Base-by-base conservation (phyloP, 2,797 vertebrate genomes). In the Heterohyrax brucei region DNA sequence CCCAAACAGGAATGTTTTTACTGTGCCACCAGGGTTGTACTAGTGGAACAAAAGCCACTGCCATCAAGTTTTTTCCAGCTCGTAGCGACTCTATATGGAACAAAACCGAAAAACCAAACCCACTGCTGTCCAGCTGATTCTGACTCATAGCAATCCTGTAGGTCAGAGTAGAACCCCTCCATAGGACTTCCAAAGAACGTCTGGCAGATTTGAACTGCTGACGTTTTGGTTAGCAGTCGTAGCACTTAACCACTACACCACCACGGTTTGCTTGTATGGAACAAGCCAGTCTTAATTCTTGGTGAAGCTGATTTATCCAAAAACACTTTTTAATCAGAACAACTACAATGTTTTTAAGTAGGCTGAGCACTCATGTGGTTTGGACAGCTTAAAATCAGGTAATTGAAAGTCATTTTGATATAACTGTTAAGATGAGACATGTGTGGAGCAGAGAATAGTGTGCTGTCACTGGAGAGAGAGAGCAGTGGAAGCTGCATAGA, bases 401-500 rank as follows among this genome's bases (percentile, higher is more conserved):
- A 68, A 91, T 93, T 86, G 79, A 94, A 94, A 6, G 56, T 89
- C 50, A 94, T 93, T 91, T 92, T 93, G 81, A 91, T 80, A 10
- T 53, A 79, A 87, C 94, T 84, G 78, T 81, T 92, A 95, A 94
- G 39, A 39, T 39, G 39, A 39, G 39, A 39, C 39, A 39, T 39
- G 39, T 39, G 39, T 39, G 39, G 39, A 39, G 39, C 2, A 39
- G 39, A 39, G 39, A 39, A 39, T 39, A 39, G 39, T 39, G 39
- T 39, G 39, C 39, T 39, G 39, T 39, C 39, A 39, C 39, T 39
- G 39, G 39, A 39, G 39, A 39, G 39, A 39, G 39, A 39, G 39
- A 39, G 39, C 39, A 2, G 39, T 39, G 39, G 39, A 39, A 39
- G 39, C 39, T 39, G 39, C 39, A 39, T 39, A 39, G 39, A 39